phyloP scores from a whole-genome alignment of 2,797 vertebrate genomes.

The Danio albolineatus region DNA sequence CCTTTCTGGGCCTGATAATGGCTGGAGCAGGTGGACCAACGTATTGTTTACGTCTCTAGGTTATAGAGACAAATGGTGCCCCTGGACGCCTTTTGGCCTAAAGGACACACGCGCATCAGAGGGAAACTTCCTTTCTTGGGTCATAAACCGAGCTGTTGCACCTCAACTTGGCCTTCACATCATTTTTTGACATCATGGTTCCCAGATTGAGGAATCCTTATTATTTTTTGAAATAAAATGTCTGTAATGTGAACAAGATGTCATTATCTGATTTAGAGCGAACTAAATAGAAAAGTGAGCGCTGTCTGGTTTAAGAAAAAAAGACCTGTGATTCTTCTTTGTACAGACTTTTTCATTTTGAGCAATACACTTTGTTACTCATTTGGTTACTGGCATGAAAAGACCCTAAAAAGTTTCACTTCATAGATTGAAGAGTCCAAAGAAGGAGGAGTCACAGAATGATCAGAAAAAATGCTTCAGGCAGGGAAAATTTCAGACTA shows the following conservation, averaged over 20 bases:
- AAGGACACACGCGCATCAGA: slow-evolving; percentile 64
- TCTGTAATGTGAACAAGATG: background rate
- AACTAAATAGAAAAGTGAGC: background rate
- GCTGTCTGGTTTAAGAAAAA: background rate
- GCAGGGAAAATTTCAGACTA: slow-evolving; percentile 29
- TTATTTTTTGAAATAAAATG: background rate
- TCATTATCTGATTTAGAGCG: slow-evolving; percentile 13
- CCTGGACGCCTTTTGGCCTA: slow-evolving; percentile 50
- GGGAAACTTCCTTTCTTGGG: slow-evolving; percentile 63
- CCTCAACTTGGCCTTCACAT: slow-evolving; percentile 78
- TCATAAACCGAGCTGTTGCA: slow-evolving; percentile 60
- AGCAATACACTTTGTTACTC: slow-evolving; percentile 16
- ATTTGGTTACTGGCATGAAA: slow-evolving; percentile 44
- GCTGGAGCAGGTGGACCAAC: slow-evolving; percentile 80
- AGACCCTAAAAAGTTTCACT: slow-evolving; percentile 31
- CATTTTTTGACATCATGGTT: slow-evolving; percentile 31
- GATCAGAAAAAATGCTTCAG: slow-evolving; percentile 27
- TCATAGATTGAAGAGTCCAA: slow-evolving; percentile 33
- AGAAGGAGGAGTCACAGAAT: slow-evolving; percentile 21
- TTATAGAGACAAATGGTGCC: slow-evolving; percentile 84
- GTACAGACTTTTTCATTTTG: slow-evolving; percentile 35
- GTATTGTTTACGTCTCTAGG: slow-evolving; percentile 75
- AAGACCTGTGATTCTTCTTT: background rate
- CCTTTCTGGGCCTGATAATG: slow-evolving; percentile 73
- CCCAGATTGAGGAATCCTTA: background rate